A percentile compares a stretch with the other conserved stretches of the same genome.
Conservation (phyloP, 2,113 vertebrate genomes). For the Anolis sagrei region DNA sequence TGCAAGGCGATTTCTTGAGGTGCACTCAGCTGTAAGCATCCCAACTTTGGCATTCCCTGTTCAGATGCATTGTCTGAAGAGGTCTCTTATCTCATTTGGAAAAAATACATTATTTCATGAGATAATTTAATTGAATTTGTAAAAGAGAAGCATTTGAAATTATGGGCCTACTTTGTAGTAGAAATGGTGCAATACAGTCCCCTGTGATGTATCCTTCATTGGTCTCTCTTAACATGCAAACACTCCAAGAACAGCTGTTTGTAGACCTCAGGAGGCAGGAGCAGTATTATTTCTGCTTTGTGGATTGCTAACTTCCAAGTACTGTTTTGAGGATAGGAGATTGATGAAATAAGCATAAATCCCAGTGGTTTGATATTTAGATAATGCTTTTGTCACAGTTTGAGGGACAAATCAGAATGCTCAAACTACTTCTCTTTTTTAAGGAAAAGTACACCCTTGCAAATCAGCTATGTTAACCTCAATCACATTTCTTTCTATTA, state of each 20-base stretch:
- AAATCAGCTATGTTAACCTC: neutral
- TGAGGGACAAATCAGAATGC: neutral
- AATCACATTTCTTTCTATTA: conserved; percentile 45
- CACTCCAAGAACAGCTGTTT: neutral
- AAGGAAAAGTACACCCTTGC: neutral
- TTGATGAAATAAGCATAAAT: neutral
- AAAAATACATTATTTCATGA: too few species aligned
- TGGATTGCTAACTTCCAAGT: neutral
- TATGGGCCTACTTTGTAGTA: neutral
- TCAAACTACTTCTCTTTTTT: neutral
- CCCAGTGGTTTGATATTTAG: neutral
- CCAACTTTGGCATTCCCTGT: too few species aligned
- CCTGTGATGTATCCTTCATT: too few species aligned
- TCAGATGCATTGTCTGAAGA: too few species aligned
- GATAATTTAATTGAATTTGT: too few species aligned
- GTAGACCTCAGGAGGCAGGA: neutral
- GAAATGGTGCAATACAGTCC: neutral
- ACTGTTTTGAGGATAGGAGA: neutral
- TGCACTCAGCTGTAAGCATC: too few species aligned
- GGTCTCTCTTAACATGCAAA: neutral
- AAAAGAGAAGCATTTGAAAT: neutral
- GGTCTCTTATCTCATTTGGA: too few species aligned
- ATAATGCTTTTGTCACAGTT: neutral
- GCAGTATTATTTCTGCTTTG: neutral
- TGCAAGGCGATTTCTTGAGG: too few species aligned